Percentiles rank a stretch among this genome's conserved stretches.
Evolutionary conservation across 2,888 invertebrate species (phyloP).

Genomic region (Ophion obscuratus): DNA sequence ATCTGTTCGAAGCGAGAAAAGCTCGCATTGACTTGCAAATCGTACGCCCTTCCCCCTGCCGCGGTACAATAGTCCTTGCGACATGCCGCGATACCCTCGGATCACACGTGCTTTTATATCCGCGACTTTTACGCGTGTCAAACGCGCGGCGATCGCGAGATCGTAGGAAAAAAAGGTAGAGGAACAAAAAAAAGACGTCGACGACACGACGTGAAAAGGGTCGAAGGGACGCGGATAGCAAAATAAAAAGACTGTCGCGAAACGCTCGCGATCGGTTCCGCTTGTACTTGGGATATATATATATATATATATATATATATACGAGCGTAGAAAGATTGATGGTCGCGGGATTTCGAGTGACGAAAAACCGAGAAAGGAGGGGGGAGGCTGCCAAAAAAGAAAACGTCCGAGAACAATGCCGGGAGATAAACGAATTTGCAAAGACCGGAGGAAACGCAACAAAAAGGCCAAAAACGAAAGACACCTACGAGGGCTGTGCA

Average conservation of each 20-base stretch:
- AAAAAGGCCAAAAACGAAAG: conserved; percentile 15
- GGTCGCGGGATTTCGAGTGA: conserved; percentile 36
- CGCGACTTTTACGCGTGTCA: conserved; percentile 61
- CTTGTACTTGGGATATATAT: neutral
- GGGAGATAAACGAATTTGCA: neutral
- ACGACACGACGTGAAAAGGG: neutral
- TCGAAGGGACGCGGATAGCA: neutral
- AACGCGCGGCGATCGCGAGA: conserved; percentile 37
- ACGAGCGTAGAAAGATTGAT: conserved; percentile 54
- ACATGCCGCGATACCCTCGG: conserved; percentile 27
- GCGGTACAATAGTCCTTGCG: conserved; percentile 8
- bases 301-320: neutral
- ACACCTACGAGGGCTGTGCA: conserved; percentile 49
- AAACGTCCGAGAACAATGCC: neutral
- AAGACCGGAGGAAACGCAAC: conserved; percentile 46
- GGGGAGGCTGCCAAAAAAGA: neutral
- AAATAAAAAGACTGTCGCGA: conserved; percentile 31
- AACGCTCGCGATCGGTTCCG: conserved; percentile 30
- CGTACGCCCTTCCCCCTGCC: neutral
- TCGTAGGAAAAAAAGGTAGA: neutral
- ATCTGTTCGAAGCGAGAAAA: conserved; percentile 30
- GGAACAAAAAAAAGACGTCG: conserved; percentile 9
- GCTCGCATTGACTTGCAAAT: conserved; percentile 47
- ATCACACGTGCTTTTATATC: conserved; percentile 56
- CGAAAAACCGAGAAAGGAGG: conserved; percentile 6